Evolutionary conservation across 1,140 invertebrate species (phyloP).

Genomic region (Drosophila mauritiana): DNA sequence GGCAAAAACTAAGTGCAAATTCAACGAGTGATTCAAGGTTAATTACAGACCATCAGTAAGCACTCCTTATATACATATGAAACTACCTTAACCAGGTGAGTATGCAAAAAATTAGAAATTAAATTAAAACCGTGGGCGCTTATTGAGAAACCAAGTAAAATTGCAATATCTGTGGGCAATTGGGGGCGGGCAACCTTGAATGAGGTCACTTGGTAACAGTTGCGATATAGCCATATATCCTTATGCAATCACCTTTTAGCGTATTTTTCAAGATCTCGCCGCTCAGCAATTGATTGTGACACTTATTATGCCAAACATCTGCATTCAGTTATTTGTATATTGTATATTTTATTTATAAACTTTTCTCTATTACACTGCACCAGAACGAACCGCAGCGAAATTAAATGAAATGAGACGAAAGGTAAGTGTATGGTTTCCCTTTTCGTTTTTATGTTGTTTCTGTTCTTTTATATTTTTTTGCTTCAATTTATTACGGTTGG

Average conservation of each 20-base stretch:
- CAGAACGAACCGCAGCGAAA: constrained; percentile 12
- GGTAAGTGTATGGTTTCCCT: neutral
- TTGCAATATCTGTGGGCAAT: constrained; percentile 28
- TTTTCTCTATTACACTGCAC: constrained; percentile 41
- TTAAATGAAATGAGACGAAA: constrained; percentile 4
- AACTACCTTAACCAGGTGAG: constrained; percentile 13
- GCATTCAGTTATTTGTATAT: constrained; percentile 58
- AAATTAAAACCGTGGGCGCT: constrained; percentile 40
- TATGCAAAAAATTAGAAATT: constrained; percentile 23
- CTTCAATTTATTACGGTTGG: constrained; percentile 6
- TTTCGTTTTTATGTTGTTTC: constrained; percentile 4
- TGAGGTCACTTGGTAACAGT: constrained; percentile 64
- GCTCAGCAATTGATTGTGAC: constrained; percentile 74
- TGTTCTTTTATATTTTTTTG: constrained; percentile 6
- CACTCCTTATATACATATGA: constrained; percentile 10
- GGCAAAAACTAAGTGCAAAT: constrained; percentile 4
- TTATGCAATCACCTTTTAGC: constrained; percentile 75
- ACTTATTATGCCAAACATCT: constrained; percentile 72
- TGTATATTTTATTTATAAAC: constrained; percentile 56
- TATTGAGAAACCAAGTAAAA: constrained; percentile 51
- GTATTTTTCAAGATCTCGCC: constrained; percentile 30
- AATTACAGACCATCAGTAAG: constrained; percentile 46
- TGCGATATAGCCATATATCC: constrained; percentile 26
- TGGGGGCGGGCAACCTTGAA: constrained; percentile 56
- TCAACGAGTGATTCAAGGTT: constrained; percentile 40